phyloP scores from a whole-genome alignment of 2,797 vertebrate genomes.

The Sardinella longiceps region DNA sequence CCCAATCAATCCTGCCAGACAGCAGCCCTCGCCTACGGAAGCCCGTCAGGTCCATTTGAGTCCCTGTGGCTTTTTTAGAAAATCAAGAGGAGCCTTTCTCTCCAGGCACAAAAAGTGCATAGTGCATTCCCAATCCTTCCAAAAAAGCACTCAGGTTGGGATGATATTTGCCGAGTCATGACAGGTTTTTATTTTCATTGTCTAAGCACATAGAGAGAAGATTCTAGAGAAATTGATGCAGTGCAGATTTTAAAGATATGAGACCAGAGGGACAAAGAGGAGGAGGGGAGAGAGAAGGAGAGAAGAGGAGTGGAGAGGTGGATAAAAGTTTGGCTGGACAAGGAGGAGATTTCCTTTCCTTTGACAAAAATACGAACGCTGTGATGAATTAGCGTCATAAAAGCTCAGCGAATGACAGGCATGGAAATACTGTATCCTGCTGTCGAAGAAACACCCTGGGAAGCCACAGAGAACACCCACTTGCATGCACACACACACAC shows the following conservation, averaged over 20 bases:
- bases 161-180: not conserved
- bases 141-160: not conserved
- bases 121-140: not conserved
- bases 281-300: not conserved
- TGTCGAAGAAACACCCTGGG: not conserved
- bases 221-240: not conserved
- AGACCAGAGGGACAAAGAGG: not conserved
- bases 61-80: not conserved
- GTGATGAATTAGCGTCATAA: conserved; percentile 23
- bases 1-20: conserved; percentile 45
- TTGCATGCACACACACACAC: not conserved
- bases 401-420: not conserved
- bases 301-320: not conserved
- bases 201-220: not conserved
- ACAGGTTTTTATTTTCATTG: not conserved
- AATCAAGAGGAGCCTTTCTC: not conserved
- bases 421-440: conserved; percentile 19
- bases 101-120: not conserved
- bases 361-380: not conserved
- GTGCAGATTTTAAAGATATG: not conserved
- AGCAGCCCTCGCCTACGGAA: conserved; percentile 22
- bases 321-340: not conserved
- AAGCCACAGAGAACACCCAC: conserved; percentile 6
- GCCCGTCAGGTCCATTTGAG: conserved; percentile 19
- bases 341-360: not conserved